Percentiles rank a stretch among this genome's conserved stretches.
These are phyloP conservation scores for Apantesis nais DNA, from an alignment of 2,888 invertebrate species.

Conservation along the genomic window DNA sequence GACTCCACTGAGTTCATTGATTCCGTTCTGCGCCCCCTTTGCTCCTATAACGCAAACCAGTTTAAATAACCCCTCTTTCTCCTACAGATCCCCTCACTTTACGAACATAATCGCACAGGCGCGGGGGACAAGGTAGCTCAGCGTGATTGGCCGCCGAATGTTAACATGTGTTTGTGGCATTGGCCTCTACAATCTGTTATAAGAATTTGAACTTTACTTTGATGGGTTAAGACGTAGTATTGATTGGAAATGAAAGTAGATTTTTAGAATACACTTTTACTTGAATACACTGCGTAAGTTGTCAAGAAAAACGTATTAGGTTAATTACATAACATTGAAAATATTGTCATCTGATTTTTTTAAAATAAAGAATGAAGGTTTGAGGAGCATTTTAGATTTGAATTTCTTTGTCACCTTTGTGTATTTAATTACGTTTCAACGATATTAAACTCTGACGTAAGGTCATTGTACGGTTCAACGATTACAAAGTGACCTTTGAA, in stretches of 20 bases:
- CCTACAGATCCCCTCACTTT: constrained; percentile 36
- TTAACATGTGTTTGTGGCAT: constrained; percentile 82
- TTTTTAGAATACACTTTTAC: constrained; percentile 60
- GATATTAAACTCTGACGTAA: background rate
- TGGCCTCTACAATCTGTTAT: constrained; percentile 64
- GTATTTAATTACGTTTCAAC: background rate
- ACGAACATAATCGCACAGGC: constrained; percentile 29
- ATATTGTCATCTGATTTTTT: constrained; percentile 38
- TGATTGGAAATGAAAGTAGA: constrained; percentile 38
- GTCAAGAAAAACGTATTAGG: constrained; percentile 43
- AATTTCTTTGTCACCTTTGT: no score
- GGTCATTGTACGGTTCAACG: background rate
- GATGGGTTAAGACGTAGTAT: constrained; percentile 36
- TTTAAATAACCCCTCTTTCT: constrained; percentile 51
- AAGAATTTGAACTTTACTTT: constrained; percentile 59
- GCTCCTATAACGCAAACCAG: constrained; percentile 68
- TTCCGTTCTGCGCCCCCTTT: constrained; percentile 79
- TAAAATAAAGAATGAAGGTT: constrained; percentile 11
- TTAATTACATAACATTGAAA: constrained; percentile 48
- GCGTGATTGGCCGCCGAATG: constrained; percentile 56
- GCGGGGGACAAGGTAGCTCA: constrained; percentile 59
- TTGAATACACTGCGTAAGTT: constrained; percentile 42
- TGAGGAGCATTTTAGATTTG: background rate
- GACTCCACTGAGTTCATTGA: constrained; percentile 81
- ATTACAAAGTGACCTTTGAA: background rate